Percentiles rank a stretch among this genome's conserved stretches.
phyloP scores from a whole-genome alignment of 2,888 invertebrate species.

The Kryphioiulus occultus region DNA sequence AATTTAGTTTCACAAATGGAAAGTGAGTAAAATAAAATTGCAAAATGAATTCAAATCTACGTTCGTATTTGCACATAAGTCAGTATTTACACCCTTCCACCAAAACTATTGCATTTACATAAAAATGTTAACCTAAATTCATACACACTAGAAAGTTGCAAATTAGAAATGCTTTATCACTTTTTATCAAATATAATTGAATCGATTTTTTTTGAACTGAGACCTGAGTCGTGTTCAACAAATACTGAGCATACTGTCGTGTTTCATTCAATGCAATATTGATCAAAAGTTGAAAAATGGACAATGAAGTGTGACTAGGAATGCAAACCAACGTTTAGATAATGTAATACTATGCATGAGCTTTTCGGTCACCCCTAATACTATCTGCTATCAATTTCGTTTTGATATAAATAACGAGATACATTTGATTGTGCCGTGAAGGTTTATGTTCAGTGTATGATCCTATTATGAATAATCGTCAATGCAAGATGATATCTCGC shows the following conservation, averaged over 20 bases:
- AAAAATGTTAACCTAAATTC: constrained; percentile 3
- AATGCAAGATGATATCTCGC: constrained; percentile 35
- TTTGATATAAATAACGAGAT: constrained; percentile 26
- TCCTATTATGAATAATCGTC: not conserved
- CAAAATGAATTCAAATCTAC: not conserved
- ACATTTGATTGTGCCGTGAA: not conserved
- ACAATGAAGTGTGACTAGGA: not conserved
- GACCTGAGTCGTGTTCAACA: too few relatives aligned
- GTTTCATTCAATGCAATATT: not conserved
- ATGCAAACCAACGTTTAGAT: not conserved
- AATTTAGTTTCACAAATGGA: not conserved
- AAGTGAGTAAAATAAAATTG: not conserved
- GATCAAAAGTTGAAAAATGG: not conserved
- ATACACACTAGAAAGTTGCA: too few relatives aligned
- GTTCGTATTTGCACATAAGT: not conserved
- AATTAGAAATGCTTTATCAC: not conserved
- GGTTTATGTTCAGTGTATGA: not conserved
- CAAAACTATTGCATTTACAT: not conserved
- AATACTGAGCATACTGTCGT: too few relatives aligned
- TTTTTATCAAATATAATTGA: too few relatives aligned
- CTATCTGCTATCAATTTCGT: constrained; percentile 16
- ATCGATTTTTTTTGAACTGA: too few relatives aligned
- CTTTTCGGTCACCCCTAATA: not conserved
- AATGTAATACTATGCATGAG: not conserved
- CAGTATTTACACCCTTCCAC: not conserved